Percentiles rank a stretch among this genome's conserved stretches.
These are phyloP conservation scores for Cynoglossus semilaevis DNA, from an alignment of 2,113 vertebrate genomes.

Conservation along the genomic window DNA sequence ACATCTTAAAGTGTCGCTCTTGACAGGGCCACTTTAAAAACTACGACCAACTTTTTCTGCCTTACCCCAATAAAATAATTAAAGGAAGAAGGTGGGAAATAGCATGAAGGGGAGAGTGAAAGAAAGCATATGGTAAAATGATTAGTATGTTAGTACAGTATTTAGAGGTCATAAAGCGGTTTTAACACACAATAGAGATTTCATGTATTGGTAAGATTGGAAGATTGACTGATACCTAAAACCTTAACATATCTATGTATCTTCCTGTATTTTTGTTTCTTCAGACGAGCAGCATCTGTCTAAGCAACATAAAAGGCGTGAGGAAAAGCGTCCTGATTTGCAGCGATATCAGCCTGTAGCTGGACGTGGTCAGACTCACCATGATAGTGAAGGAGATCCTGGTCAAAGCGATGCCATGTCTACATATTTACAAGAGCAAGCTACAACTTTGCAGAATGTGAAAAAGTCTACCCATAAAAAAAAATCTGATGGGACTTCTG, in stretches of 20 bases:
- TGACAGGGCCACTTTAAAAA: too few relatives aligned
- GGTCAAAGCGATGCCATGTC: conserved; percentile 23
- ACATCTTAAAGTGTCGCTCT: too few relatives aligned
- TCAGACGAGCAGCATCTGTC: conserved; percentile 70
- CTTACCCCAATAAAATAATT: too few relatives aligned
- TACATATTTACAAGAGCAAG: conserved; percentile 24
- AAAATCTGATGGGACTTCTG: not conserved
- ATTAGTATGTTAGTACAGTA: too few relatives aligned
- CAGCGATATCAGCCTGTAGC: conserved; percentile 85
- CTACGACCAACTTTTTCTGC: too few relatives aligned
- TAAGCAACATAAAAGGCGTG: conserved; percentile 68
- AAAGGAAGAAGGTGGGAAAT: too few relatives aligned
- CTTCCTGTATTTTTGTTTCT: conserved; percentile 11
- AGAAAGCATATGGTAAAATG: too few relatives aligned
- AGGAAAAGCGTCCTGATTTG: conserved; percentile 85
- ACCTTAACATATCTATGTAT: not conserved
- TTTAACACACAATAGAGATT: too few relatives aligned
- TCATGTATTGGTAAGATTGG: too few relatives aligned
- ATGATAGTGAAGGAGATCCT: conserved; percentile 65
- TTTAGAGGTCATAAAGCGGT: too few relatives aligned
- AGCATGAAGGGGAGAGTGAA: too few relatives aligned
- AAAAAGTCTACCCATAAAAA: conserved; percentile 24
- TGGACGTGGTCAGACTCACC: conserved; percentile 71
- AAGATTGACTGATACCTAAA: too few relatives aligned
- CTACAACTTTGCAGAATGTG: conserved; percentile 13